A percentile compares a stretch with the other conserved stretches of the same genome.
phyloP scores from a whole-genome alignment of 2,888 invertebrate genomes.

The Chymomyza fuscimana region DNA sequence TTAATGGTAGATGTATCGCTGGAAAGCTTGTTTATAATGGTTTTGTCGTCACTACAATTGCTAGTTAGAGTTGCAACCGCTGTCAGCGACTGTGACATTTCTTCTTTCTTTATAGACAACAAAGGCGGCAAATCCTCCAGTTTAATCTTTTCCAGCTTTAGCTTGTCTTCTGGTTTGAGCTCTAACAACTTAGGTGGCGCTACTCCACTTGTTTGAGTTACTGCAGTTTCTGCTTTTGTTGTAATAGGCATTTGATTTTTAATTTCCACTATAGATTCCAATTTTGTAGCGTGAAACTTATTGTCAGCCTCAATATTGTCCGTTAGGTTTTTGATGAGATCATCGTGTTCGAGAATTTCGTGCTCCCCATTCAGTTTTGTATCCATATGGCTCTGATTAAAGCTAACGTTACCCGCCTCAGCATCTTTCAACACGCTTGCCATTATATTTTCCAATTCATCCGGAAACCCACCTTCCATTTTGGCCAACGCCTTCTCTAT shows the following conservation, averaged over 20 bases:
- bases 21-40: not conserved
- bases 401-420: slow-evolving; percentile 76
- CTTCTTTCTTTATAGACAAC: slow-evolving; percentile 39
- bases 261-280: not conserved
- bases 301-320: slow-evolving; percentile 49
- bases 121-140: slow-evolving; percentile 42
- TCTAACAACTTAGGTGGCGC: slow-evolving; percentile 8
- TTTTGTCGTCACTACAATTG: slow-evolving; percentile 1
- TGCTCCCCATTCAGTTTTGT: slow-evolving; percentile 78
- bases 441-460: slow-evolving; percentile 61
- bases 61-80: not conserved
- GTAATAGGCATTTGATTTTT: slow-evolving; percentile 20
- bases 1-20: slow-evolving; percentile 21
- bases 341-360: slow-evolving; percentile 72
- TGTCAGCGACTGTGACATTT: not conserved
- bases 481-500: slow-evolving; percentile 87
- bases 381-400: slow-evolving; percentile 24
- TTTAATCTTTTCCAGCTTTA: slow-evolving; percentile 49
- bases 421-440: slow-evolving; percentile 50
- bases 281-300: slow-evolving; percentile 9
- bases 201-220: not conserved
- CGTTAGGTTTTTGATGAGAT: slow-evolving; percentile 75
- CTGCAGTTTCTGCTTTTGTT: slow-evolving; percentile 20
- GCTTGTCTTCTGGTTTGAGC: slow-evolving; percentile 36
- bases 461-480: slow-evolving; percentile 82